phyloP scores from a whole-genome alignment of 2,113 vertebrate species.

The Lophotis ruficrista region DNA sequence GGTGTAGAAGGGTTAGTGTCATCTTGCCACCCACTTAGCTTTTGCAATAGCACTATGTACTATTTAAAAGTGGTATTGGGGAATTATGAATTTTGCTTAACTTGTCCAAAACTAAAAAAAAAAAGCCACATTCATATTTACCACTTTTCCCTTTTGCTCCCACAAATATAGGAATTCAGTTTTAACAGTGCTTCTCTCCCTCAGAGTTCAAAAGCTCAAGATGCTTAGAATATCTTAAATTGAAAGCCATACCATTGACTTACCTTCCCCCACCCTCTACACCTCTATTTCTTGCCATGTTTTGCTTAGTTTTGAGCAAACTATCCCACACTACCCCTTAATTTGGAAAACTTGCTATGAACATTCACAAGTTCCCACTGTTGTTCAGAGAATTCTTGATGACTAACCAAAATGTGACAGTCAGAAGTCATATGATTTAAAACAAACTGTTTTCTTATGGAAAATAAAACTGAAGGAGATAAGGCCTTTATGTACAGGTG shows the following conservation, averaged over 20 bases:
- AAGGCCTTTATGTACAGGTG: fast-evolving
- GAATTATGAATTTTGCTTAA: not conserved
- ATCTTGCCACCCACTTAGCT: not conserved
- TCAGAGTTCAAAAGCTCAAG: not conserved
- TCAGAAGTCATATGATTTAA: not conserved
- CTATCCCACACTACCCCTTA: not conserved
- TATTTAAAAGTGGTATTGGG: not conserved
- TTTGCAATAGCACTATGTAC: not conserved
- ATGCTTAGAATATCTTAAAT: not conserved
- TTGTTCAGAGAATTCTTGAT: not conserved
- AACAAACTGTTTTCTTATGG: not conserved
- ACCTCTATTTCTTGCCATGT: not conserved
- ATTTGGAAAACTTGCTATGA: not conserved
- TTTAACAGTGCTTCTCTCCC: not conserved
- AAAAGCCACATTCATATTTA: not conserved
- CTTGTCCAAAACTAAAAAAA: not conserved
- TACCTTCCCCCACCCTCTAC: not conserved
- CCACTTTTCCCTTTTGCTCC: not conserved
- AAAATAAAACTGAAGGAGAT: no score
- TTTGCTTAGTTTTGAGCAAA: not conserved
- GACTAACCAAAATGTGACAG: not conserved
- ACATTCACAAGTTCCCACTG: not conserved
- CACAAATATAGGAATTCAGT: not conserved
- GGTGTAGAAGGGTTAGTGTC: fast-evolving
- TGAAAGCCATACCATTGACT: not conserved